phyloP scores from a whole-genome alignment of 1,140 invertebrate genomes.

The Drosophila triauraria region DNA sequence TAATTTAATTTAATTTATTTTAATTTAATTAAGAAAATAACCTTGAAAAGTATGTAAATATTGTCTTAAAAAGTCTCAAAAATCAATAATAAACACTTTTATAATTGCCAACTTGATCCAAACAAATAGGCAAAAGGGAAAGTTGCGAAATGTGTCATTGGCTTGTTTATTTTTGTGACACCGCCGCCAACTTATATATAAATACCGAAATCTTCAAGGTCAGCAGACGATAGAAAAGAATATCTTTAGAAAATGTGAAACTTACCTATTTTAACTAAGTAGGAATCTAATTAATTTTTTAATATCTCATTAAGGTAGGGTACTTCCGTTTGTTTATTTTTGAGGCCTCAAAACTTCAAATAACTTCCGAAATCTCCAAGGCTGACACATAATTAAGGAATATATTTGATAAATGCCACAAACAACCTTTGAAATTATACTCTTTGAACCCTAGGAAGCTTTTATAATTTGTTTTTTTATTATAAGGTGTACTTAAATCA shows the following conservation, averaged over 20 bases:
- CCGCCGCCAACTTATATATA: background rate
- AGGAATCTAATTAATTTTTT: background rate
- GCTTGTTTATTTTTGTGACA: conserved; percentile 27
- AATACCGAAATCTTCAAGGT: conserved; percentile 21
- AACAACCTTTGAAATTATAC: too few species aligned
- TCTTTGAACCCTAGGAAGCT: background rate
- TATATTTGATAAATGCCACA: background rate
- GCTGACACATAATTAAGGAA: background rate
- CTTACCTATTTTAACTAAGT: background rate
- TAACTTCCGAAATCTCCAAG: background rate
- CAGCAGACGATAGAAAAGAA: background rate
- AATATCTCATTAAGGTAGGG: background rate
- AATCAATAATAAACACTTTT: too few species aligned
- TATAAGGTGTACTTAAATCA: too few species aligned
- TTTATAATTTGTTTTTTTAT: too few species aligned
- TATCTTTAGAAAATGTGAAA: background rate
- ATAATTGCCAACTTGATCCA: too few species aligned
- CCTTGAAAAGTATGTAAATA: too few species aligned
- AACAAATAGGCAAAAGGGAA: background rate
- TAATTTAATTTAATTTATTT: too few species aligned
- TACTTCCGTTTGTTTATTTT: background rate
- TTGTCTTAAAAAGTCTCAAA: too few species aligned
- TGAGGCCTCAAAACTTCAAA: background rate
- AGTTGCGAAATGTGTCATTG: conserved; percentile 15
- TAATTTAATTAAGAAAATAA: too few species aligned